Evolutionary conservation across 2,113 vertebrate genomes (phyloP).

Genomic region (Rhadina sibilatrix): DNA sequence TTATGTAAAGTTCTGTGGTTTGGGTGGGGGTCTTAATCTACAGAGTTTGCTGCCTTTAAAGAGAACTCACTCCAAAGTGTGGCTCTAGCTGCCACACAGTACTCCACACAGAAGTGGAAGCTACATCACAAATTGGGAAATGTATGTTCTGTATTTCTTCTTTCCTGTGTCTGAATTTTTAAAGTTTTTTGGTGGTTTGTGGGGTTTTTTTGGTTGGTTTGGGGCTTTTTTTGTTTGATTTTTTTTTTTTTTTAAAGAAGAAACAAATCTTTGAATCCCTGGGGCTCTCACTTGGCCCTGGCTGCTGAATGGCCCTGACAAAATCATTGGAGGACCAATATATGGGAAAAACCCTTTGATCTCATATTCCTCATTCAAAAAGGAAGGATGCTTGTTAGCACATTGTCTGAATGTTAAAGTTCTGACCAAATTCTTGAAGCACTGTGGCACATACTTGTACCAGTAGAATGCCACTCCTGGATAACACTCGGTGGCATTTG

Average conservation of each 20-base stretch:
- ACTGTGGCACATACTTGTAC: not conserved
- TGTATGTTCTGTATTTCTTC: not conserved
- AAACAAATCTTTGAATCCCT: not conserved
- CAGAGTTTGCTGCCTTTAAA: not conserved
- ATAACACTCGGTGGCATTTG: not conserved
- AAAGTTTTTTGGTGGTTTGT: not conserved
- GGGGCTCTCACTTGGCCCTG: not conserved
- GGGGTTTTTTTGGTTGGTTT: not conserved
- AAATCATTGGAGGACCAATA: not conserved
- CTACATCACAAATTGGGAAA: not conserved
- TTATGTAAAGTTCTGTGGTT: not conserved
- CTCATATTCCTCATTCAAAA: not conserved
- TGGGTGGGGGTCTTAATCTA: not conserved
- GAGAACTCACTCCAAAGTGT: not conserved
- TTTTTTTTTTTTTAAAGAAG: not conserved
- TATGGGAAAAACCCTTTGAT: not conserved
- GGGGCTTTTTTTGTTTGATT: too few species aligned
- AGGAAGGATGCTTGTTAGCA: not conserved
- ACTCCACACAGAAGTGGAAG: not conserved
- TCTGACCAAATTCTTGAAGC: not conserved
- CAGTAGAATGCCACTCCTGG: not conserved
- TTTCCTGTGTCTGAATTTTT: not conserved
- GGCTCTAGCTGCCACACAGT: not conserved
- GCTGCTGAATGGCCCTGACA: not conserved
- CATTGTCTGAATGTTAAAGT: not conserved